A percentile compares a stretch with the other conserved stretches of the same genome.
Evolutionary conservation across 2,113 vertebrate species (phyloP).

Genomic region (Ailuropoda melanoleuca): DNA sequence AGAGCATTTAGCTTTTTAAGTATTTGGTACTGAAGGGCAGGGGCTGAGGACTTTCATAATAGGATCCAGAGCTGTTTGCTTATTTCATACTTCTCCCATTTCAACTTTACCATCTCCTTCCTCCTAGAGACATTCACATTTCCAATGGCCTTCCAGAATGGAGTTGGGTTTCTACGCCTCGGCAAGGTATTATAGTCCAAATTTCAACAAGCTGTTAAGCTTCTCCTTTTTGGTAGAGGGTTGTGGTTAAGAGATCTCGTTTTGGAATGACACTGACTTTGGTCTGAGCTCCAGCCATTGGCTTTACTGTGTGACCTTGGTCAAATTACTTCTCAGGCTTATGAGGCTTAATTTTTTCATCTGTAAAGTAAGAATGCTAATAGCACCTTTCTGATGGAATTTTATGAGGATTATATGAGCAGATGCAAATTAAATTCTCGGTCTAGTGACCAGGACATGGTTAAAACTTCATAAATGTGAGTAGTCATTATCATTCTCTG

Average conservation of each 20-base stretch:
- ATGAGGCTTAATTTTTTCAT: neutral
- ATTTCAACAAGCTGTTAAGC: neutral
- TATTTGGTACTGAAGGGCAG: neutral
- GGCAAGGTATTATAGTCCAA: neutral
- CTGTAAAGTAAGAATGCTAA: neutral
- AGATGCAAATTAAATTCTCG: neutral
- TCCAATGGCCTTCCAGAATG: neutral
- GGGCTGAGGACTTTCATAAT: neutral
- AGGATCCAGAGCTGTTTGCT: neutral
- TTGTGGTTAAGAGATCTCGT: neutral
- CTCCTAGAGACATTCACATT: neutral
- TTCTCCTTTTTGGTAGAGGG: neutral
- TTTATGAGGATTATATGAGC: neutral
- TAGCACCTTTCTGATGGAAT: neutral
- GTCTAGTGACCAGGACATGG: neutral
- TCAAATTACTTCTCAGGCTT: neutral
- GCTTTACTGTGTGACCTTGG: neutral
- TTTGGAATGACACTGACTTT: neutral
- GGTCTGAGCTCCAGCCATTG: neutral
- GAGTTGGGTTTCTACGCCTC: neutral
- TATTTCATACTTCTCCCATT: neutral
- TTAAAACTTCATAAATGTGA: neutral
- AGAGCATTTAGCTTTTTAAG: constrained; percentile 7
- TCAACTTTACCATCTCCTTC: neutral
- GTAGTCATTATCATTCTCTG: neutral